Base-by-base conservation (phyloP, 2,888 invertebrate species). In the Carpatolechia fugitivella region DNA sequence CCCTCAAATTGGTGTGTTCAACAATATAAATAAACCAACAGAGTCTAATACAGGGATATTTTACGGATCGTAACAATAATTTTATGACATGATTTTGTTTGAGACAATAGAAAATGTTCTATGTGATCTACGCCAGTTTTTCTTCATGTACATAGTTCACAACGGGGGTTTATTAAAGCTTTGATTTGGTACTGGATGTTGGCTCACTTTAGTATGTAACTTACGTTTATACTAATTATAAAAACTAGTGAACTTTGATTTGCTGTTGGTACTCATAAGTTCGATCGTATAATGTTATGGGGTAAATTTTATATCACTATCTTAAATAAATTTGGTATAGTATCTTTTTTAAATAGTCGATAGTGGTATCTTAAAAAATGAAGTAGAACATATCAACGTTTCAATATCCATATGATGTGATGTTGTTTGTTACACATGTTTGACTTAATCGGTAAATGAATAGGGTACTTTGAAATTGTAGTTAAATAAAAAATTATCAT, bases 41-140 rank as follows among this genome's bases (percentile, higher is more conserved):
- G 87, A 88, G 88, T 88, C 76, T 78, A 78, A 89, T 89, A 89
- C 88, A 89, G 88, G 89, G 89, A 89, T 88, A 86, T 84, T 87
- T 88, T 89, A 86, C 76, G 78, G 69, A 85, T 78, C 74, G 74
- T 78, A 77, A 80, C 68, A 71, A n/a, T 50, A 50, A 70, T 76
- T 79, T 78, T 74, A 74, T 68, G 76, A 74, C 72, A 66, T 64
- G 69, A 62, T 65, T 69, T 74, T 73, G 67, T 61, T 73, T n/a
- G 75, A 68, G 58, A 68, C 54, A 62, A 49, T 49, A 49, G 49
- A 36, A 20, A 35, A 7, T 18, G 33, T 49, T 18, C 20, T 18
- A 35, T 29, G 11, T 35, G 14, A 11, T 48, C 48, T 29, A 29
- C 5, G 16, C 31, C 18, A 52, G 33, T 38, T 16, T 52, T 31